Evolutionary conservation across 1,140 invertebrate species (phyloP), one percentile per base, ranked within the genome.

Genomic region (Ceratina australensis): DNA sequence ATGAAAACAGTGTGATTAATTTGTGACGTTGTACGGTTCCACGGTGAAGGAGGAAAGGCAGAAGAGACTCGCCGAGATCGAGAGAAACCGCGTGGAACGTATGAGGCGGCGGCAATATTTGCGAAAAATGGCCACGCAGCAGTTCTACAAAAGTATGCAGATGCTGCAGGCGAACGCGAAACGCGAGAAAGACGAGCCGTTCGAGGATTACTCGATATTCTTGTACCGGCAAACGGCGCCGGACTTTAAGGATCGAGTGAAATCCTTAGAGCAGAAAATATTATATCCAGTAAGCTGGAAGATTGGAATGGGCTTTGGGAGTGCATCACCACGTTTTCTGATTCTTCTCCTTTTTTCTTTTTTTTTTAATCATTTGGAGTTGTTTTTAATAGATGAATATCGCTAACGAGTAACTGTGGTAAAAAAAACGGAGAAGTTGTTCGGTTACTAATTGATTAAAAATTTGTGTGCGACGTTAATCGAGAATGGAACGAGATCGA

Each of bases 101-200:
- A 93, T 94, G 90, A 93, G 93, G 88, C 94, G 93, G 79, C 93
- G 95, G 12, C 94, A 94, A 75, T 94, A 95, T 88, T 93, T 95
- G 83, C 93, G 95, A 74, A 94, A 94, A 88, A 93, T 95, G 84
- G 94, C 95, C 78, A 95, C 94, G 3, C 94, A 95, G 85, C 95
- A 95, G 75, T 96, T 96, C 90, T 93, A 95, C 86, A 96, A 96
- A 91, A 96, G 95, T 89, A 94, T 96, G 93, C 94, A 95, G 88
- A 95, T 96, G 94, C 91, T 96, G 78, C 94, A 95, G 89, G 93
- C 94, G 18, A 95, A 95, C 86, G 94, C 93, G 57, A 93, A 92
- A 81, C 90, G 91, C 78, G 93, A 93, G 65, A 93, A 93, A 86
- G 91, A 93, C 33, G 93, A 94, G 79, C 93, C 94, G 47, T 96